Conservation (phyloP, 2,888 invertebrate species). For the Octonoba sinensis region DNA sequence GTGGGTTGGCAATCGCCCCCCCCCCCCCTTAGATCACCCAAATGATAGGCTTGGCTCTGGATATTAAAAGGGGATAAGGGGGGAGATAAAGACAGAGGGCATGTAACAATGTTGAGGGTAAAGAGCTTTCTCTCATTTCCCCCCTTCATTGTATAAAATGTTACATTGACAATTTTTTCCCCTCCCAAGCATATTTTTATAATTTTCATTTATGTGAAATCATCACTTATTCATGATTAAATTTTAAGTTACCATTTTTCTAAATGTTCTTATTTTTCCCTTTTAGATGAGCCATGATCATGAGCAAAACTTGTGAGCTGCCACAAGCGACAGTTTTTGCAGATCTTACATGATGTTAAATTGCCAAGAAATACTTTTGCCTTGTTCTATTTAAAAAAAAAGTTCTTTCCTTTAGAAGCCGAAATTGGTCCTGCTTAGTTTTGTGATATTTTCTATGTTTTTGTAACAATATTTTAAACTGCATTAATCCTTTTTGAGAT, state of each 20-base stretch:
- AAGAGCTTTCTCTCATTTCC: no score
- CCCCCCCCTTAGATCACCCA: no score
- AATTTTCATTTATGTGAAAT: no score
- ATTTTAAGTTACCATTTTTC: background rate
- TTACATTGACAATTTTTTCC: no score
- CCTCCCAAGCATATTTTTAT: no score
- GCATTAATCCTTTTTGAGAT: slow-evolving; percentile 47
- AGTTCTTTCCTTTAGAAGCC: slow-evolving; percentile 9
- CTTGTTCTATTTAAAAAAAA: slow-evolving; percentile 34
- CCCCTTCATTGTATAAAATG: no score
- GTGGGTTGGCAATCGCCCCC: no score
- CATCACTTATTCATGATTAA: no score
- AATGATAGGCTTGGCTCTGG: no score
- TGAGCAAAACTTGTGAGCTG: slow-evolving; percentile 51
- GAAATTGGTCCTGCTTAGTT: slow-evolving; percentile 46
- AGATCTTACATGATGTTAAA: slow-evolving; percentile 58
- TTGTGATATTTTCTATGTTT: slow-evolving; percentile 56
- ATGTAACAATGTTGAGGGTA: no score
- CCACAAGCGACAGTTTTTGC: slow-evolving; percentile 48
- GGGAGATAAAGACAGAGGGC: no score
- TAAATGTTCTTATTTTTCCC: background rate
- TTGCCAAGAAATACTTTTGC: slow-evolving; percentile 59
- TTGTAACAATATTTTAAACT: slow-evolving; percentile 27
- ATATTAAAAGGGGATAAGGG: no score
- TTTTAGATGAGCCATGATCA: slow-evolving; percentile 40